Percentiles rank a stretch among this genome's conserved stretches.
phyloP scores from a whole-genome alignment of 2,797 vertebrate genomes.

The Pogonophryne albipinna region DNA sequence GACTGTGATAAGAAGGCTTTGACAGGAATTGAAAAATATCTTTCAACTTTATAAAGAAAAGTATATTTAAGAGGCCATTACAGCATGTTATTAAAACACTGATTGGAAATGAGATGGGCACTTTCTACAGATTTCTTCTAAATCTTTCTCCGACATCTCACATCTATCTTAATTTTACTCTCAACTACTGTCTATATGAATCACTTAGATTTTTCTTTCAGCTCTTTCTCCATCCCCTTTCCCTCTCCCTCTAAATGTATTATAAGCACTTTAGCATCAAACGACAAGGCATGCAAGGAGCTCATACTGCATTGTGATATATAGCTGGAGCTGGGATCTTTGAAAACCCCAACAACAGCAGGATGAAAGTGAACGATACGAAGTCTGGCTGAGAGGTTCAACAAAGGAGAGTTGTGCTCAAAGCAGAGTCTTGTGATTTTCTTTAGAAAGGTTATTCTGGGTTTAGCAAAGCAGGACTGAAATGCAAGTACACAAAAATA shows the following conservation, averaged over 20 bases:
- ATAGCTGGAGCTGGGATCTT: constrained; percentile 22
- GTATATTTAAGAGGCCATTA: constrained; percentile 29
- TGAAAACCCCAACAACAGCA: constrained; percentile 41
- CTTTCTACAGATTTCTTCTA: neutral
- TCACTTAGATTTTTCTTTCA: constrained; percentile 1
- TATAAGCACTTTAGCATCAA: constrained; percentile 58
- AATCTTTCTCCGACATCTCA: constrained; percentile 7
- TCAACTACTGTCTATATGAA: constrained; percentile 3
- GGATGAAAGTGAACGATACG: constrained; percentile 11
- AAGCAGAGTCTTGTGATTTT: constrained; percentile 15
- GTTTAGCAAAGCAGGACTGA: constrained; percentile 21
- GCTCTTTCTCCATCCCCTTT: neutral
- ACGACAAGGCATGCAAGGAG: constrained; percentile 24
- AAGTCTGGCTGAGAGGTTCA: neutral
- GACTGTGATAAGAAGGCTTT: constrained; percentile 15
- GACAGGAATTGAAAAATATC: constrained; percentile 30
- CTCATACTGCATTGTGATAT: constrained; percentile 44
- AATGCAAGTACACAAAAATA: constrained; percentile 14
- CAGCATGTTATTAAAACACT: neutral
- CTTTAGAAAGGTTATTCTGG: constrained; percentile 38
- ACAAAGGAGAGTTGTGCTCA: neutral
- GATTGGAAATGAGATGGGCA: constrained; percentile 15
- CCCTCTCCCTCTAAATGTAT: constrained; percentile 26
- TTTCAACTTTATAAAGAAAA: constrained; percentile 9
- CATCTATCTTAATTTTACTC: constrained; percentile 14